Evolutionary conservation across 2,797 vertebrate genomes (phyloP).

Genomic region (Chelon labrosus): DNA sequence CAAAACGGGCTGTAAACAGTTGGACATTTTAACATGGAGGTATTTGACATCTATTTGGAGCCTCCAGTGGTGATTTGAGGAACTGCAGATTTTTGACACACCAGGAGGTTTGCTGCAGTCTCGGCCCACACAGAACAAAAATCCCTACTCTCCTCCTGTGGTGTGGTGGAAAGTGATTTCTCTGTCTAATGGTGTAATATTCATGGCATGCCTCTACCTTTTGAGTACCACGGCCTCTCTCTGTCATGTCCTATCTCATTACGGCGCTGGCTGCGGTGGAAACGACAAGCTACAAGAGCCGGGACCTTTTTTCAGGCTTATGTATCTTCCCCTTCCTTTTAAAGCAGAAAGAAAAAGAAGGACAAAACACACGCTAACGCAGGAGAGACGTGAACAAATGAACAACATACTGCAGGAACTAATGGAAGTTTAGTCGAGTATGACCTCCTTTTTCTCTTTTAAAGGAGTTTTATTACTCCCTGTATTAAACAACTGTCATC

Average conservation of each 20-base stretch:
- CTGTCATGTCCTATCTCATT: conserved; percentile 64
- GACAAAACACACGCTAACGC: neutral
- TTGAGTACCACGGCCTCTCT: conserved; percentile 47
- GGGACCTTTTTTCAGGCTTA: conserved; percentile 22
- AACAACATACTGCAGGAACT: neutral
- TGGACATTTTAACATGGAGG: too few species aligned
- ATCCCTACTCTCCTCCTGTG: neutral
- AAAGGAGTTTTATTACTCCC: conserved; percentile 14
- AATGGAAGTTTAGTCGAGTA: conserved; percentile 3
- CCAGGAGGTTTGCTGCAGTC: too few species aligned
- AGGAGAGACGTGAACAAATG: neutral
- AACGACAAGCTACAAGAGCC: conserved; percentile 57
- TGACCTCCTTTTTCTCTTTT: conserved; percentile 2
- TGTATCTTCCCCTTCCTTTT: neutral
- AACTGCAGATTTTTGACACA: too few species aligned
- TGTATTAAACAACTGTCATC: conserved; percentile 24
- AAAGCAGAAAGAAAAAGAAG: neutral
- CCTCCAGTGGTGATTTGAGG: too few species aligned
- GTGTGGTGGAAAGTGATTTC: conserved; percentile 40
- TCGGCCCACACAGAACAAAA: neutral
- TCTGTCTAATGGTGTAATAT: conserved; percentile 63
- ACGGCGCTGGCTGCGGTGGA: conserved; percentile 25
- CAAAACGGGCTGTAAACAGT: too few species aligned
- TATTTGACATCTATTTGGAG: too few species aligned
- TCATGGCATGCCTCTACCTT: conserved; percentile 62